Evolutionary conservation across 2,888 invertebrate species (phyloP).

Genomic region (Heliconius charithonia): DNA sequence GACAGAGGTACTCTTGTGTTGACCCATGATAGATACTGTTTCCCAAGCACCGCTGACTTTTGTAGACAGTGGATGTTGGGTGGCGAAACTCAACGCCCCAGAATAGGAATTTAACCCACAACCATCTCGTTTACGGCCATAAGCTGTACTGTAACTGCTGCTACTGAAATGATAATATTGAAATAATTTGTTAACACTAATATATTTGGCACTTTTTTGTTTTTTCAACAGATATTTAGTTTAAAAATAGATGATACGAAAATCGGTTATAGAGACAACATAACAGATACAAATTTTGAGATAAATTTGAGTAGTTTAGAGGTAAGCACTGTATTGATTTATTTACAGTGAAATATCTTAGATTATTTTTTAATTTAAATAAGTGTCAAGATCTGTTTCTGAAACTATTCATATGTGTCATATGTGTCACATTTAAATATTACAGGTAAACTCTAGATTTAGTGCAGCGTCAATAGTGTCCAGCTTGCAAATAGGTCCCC

Average conservation of each 20-base stretch:
- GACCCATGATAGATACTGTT: too few relatives aligned
- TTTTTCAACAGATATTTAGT: constrained; percentile 86
- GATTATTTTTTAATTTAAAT: not conserved
- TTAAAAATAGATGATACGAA: constrained; percentile 89
- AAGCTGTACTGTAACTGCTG: too few relatives aligned
- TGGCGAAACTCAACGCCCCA: too few relatives aligned
- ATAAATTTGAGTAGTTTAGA: constrained; percentile 87
- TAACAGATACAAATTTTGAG: constrained; percentile 87
- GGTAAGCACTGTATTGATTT: constrained; percentile 63
- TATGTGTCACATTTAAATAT: constrained; percentile 35
- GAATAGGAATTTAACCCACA: not conserved
- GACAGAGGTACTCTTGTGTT: too few relatives aligned
- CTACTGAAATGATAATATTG: too few relatives aligned
- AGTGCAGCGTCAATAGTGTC: constrained; percentile 73
- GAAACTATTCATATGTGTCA: too few relatives aligned
- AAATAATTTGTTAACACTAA: not conserved
- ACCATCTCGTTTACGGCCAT: not conserved
- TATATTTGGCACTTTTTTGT: not conserved
- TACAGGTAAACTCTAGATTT: constrained; percentile 84
- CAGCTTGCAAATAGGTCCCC: constrained; percentile 66
- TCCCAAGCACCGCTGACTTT: too few relatives aligned
- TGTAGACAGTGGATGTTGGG: too few relatives aligned
- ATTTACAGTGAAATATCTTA: too few relatives aligned
- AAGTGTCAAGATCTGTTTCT: too few relatives aligned
- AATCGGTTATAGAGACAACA: constrained; percentile 87